These are phyloP conservation scores for Liodrosophila aerea DNA, from an alignment of 2,888 invertebrate species.

Conservation along the genomic window DNA sequence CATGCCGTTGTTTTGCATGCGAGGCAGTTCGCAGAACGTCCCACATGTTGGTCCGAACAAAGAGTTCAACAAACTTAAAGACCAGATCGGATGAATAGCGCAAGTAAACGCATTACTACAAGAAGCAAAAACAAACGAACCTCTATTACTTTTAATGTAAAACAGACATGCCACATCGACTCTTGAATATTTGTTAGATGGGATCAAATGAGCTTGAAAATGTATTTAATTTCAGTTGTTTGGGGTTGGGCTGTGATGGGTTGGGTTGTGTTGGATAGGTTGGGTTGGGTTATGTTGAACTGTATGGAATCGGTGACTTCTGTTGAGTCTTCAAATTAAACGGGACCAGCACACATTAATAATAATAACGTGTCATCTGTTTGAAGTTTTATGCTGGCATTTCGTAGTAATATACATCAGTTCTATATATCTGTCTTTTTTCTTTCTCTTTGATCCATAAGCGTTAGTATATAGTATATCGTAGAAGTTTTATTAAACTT, in stretches of 20 bases:
- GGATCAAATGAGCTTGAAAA: conserved; percentile 40
- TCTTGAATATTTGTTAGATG: conserved; percentile 55
- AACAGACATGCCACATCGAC: conserved; percentile 49
- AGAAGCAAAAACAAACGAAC: conserved; percentile 15
- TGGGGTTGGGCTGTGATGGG: conserved; percentile 10
- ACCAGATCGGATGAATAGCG: not conserved
- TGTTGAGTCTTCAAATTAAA: conserved; percentile 4
- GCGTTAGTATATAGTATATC: too few species aligned
- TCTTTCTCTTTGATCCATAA: too few species aligned
- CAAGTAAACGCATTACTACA: conserved; percentile 48
- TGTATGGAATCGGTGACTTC: too few species aligned
- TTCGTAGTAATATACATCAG: too few species aligned
- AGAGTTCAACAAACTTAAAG: conserved; percentile 44
- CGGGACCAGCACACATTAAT: conserved; percentile 55
- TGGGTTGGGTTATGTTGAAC: conserved; percentile 3
- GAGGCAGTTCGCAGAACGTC: conserved; percentile 37
- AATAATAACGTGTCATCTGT: conserved; percentile 65
- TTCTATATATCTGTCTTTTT: too few species aligned
- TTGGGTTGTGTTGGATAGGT: conserved; percentile 8
- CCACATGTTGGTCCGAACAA: conserved; percentile 42
- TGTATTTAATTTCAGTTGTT: conserved; percentile 3
- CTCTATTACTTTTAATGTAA: conserved; percentile 56
- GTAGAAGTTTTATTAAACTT: too few species aligned
- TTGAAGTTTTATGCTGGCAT: conserved; percentile 61
- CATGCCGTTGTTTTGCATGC: conserved; percentile 51